Evolutionary conservation across 2,888 invertebrate genomes (phyloP).

Genomic region (Andricus quercusramuli): DNA sequence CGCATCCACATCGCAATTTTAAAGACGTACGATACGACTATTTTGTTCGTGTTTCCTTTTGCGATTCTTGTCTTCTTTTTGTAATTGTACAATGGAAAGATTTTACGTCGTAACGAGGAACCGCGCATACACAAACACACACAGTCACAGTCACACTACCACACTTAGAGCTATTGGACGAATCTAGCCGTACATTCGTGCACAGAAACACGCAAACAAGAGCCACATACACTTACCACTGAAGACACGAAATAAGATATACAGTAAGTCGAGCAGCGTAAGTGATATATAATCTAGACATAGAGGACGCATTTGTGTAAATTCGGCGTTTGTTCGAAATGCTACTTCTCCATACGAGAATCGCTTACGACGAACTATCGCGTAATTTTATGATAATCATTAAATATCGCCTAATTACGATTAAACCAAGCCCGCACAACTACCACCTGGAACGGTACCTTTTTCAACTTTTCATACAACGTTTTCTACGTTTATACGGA

Average conservation of each 20-base stretch:
- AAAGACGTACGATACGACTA: conserved; percentile 58
- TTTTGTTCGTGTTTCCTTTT: conserved; percentile 66
- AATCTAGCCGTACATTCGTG: conserved; percentile 45
- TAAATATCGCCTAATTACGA: conserved; percentile 73
- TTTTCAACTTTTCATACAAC: conserved; percentile 76
- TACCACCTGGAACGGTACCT: conserved; percentile 64
- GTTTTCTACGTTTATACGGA: conserved; percentile 77
- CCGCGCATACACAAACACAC: conserved; percentile 60
- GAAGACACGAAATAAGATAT: conserved; percentile 54
- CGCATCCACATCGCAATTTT: conserved; percentile 58
- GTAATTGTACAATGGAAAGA: conserved; percentile 66
- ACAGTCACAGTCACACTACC: too few relatives aligned
- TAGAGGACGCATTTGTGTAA: conserved; percentile 74
- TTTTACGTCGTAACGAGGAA: conserved; percentile 67
- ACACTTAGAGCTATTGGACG: conserved; percentile 49
- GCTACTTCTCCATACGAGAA: conserved; percentile 67
- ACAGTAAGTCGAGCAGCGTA: conserved; percentile 74
- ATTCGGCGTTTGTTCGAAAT: conserved; percentile 72
- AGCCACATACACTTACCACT: conserved; percentile 51
- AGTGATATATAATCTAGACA: conserved; percentile 77
- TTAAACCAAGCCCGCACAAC: conserved; percentile 57
- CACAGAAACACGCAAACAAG: conserved; percentile 50
- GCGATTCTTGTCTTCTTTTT: conserved; percentile 64
- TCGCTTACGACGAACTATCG: conserved; percentile 59
- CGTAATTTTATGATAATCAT: conserved; percentile 75